These are phyloP conservation scores for Zophobas atratus DNA, from an alignment of 1,140 invertebrate genomes.

Conservation along the genomic window DNA sequence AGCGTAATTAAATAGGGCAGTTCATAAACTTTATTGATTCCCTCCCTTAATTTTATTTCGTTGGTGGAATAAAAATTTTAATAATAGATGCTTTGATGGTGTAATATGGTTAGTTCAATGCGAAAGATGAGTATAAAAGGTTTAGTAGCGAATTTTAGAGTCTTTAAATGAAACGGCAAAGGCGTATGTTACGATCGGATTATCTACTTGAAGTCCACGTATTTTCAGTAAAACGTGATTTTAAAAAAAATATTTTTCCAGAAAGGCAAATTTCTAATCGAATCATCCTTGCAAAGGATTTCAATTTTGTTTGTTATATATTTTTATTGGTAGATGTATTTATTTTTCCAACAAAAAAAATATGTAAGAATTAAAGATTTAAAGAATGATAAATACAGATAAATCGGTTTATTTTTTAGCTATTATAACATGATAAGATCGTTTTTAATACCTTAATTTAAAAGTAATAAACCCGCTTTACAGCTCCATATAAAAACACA, in stretches of 20 bases:
- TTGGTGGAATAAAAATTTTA: constrained; percentile 25
- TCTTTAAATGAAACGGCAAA: constrained; percentile 17
- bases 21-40: constrained; percentile 22
- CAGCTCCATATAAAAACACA: too few species aligned
- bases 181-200: neutral
- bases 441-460: too few species aligned
- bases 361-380: too few species aligned
- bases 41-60: constrained; percentile 5
- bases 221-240: too few species aligned
- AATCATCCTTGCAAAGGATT: too few species aligned
- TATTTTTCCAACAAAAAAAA: too few species aligned
- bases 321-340: too few species aligned
- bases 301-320: too few species aligned
- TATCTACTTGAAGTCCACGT: neutral
- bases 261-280: neutral
- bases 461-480: too few species aligned
- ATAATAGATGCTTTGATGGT: constrained; percentile 24
- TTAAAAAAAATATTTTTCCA: neutral
- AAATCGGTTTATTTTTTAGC: too few species aligned
- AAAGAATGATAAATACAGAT: too few species aligned
- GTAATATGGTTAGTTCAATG: constrained; percentile 31
- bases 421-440: too few species aligned
- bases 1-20: constrained; percentile 19
- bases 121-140: constrained; percentile 14
- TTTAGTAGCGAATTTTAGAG: constrained; percentile 6